phyloP scores from a whole-genome alignment of 2,113 vertebrate species.

The Odocoileus hemionus region DNA sequence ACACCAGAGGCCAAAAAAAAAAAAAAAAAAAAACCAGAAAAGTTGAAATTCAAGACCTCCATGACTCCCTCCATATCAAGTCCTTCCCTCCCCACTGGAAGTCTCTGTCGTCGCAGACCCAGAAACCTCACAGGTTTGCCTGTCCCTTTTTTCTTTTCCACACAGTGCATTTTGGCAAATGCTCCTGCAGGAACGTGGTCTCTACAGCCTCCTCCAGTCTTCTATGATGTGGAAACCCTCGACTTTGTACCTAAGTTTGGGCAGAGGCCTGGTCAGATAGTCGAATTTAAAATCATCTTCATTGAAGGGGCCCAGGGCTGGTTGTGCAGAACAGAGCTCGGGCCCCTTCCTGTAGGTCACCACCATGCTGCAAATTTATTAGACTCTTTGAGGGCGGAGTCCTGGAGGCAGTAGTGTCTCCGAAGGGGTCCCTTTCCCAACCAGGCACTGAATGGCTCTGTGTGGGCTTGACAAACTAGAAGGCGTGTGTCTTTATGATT shows the following conservation, averaged over 20 bases:
- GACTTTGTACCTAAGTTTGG: neutral
- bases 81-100: neutral
- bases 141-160: neutral
- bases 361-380: neutral
- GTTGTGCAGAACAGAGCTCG: rapidly evolving
- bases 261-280: neutral
- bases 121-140: neutral
- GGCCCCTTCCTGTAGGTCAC: neutral
- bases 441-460: neutral
- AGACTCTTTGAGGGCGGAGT: neutral
- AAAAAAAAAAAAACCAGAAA: neutral
- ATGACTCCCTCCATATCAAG: neutral
- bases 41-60: neutral
- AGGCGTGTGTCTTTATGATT: neutral
- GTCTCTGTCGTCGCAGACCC: neutral
- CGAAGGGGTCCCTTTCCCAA: neutral
- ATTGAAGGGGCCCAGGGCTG: neutral
- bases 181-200: neutral
- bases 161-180: rapidly evolving
- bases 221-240: neutral
- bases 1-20: neutral
- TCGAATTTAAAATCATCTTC: neutral
- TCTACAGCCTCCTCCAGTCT: neutral
- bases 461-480: neutral
- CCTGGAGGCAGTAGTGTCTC: rapidly evolving